Evolutionary conservation across 2,113 vertebrate species (phyloP), one percentile per base, ranked within the genome.

Genomic region (Diphyllodes magnificus): DNA sequence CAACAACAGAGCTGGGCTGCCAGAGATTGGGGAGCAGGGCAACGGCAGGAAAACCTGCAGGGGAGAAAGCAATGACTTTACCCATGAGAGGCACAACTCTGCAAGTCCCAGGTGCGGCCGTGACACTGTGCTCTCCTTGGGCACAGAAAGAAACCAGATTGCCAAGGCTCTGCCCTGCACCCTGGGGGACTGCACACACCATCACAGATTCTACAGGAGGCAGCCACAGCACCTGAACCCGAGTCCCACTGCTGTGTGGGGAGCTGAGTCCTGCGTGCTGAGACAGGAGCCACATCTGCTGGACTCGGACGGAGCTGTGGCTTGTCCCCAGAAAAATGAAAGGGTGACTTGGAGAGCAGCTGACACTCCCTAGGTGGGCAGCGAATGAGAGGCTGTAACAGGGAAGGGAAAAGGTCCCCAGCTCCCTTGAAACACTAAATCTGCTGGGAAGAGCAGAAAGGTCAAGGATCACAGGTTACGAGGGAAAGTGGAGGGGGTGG

Each of bases 181-280:
- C 35, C 56, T 25, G 50, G 14, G 37, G 68, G 14, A 25, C 44
- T 60, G 69, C 69, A 80, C 18, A 22, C 27, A 28, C 15, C 44
- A 31, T 15, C n/a, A 44, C 42, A 44, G 39, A 15, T n/a, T 54
- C 44, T 10, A 24, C 1, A 1, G n/a, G 42, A 78, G 56, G 45
- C 86, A 64, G 57, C 5, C 5, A 33, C 9, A 18, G 59, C 73
- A 54, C 47, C 53, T 33, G 53, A 27, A 37, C 6, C 30, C 0
- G 0, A 20, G 57, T n/a, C 17, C 28, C 49, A 54, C 2, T 45
- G 37, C 33, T 2, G 4, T 3, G 4, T 7, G 11, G 11, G n/a
- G 61, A 68, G 53, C 51, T 30, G 66, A 85, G 66, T 28, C 9
- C n/a, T 31, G 53, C 20, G 5, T 5, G 15, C 76, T 59, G 33